Conservation (phyloP, 2,888 invertebrate species). For the Drosophila leonis region DNA sequence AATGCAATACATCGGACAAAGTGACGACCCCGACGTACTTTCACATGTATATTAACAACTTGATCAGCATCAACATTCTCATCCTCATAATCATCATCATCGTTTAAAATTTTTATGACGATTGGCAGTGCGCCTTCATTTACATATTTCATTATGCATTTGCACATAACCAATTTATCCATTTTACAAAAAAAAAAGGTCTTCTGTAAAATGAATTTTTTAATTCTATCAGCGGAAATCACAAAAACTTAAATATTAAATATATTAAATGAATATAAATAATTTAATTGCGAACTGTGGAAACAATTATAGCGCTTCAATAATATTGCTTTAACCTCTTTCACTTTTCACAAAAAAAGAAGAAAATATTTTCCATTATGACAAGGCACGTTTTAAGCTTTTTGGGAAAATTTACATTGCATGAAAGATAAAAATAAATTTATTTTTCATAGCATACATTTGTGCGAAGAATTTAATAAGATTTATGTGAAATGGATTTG, state of each 20-base stretch:
- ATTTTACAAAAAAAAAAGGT: too few species aligned
- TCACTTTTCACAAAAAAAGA: too few species aligned
- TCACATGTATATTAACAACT: too few species aligned
- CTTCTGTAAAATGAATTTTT: not conserved
- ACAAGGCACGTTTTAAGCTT: too few species aligned
- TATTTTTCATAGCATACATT: too few species aligned
- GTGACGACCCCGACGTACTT: too few species aligned
- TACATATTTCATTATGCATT: constrained; percentile 1
- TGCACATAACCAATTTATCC: not conserved
- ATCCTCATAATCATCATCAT: not conserved
- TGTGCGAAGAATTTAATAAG: too few species aligned
- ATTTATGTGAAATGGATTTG: too few species aligned
- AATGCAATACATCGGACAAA: too few species aligned
- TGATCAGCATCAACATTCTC: too few species aligned
- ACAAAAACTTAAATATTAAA: not conserved
- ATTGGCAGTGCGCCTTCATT: not conserved
- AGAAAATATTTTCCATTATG: too few species aligned
- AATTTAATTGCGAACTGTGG: not conserved
- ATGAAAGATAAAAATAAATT: not conserved
- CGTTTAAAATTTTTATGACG: not conserved
- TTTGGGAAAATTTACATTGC: not conserved
- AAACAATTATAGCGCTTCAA: not conserved
- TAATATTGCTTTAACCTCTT: too few species aligned
- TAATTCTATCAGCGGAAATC: not conserved
- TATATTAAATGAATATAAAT: not conserved